phyloP scores from a whole-genome alignment of 2,797 vertebrate species.

The Myripristis murdjan region DNA sequence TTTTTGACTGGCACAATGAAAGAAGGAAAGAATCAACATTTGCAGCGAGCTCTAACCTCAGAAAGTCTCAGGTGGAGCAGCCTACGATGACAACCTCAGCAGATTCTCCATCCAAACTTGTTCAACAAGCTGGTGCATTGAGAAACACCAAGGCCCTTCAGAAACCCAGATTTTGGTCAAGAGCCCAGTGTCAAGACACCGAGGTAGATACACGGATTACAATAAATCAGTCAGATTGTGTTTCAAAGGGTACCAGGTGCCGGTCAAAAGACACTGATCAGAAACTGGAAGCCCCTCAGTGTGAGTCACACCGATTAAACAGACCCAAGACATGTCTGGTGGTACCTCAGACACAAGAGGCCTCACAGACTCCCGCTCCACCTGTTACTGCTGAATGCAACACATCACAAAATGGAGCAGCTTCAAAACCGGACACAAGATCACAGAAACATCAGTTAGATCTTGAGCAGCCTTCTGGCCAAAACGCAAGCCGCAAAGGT shows the following conservation, averaged over 20 bases:
- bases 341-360: constrained; percentile 38
- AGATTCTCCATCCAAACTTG: constrained; percentile 21
- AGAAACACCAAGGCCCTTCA: constrained; percentile 27
- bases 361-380: constrained; percentile 11
- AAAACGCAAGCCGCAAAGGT: constrained; percentile 26
- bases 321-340: constrained; percentile 44
- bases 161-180: constrained; percentile 45
- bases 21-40: constrained; percentile 25
- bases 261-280: constrained; percentile 51
- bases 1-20: constrained; percentile 19
- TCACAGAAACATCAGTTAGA: constrained; percentile 23
- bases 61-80: constrained; percentile 33
- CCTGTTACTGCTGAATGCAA: constrained; percentile 25
- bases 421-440: constrained; percentile 26
- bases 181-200: constrained; percentile 34
- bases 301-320: constrained; percentile 44
- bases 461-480: constrained; percentile 3
- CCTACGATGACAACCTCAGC: background rate
- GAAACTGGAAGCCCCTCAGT: constrained; percentile 15
- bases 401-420: constrained; percentile 17
- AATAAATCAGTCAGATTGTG: constrained; percentile 34
- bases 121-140: constrained; percentile 17
- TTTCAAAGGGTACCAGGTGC: constrained; percentile 57
- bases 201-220: constrained; percentile 38
- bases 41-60: constrained; percentile 22